Evolutionary conservation across 2,113 vertebrate genomes (phyloP).

Genomic region (Crotalus horridus): DNA sequence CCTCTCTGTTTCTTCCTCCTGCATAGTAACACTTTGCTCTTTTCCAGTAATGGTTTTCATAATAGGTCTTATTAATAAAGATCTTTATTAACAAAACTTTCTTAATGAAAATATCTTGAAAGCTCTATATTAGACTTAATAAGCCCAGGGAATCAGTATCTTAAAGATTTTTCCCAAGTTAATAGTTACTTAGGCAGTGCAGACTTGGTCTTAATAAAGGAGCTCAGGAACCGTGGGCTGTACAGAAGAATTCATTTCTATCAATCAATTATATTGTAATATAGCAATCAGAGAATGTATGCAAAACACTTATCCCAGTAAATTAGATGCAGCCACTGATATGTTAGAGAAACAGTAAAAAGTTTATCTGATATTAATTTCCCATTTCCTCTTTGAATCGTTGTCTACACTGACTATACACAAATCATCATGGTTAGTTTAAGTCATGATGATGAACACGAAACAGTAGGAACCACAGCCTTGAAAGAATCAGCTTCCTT

Average conservation of each 20-base stretch:
- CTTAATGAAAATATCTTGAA: slow-evolving; percentile 6
- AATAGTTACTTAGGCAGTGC: neutral
- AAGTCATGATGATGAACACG: neutral
- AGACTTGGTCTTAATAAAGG: neutral
- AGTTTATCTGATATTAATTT: neutral
- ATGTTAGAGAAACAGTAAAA: neutral
- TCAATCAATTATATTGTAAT: neutral
- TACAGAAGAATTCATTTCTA: neutral
- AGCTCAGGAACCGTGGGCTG: neutral
- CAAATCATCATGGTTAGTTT: neutral
- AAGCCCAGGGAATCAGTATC: neutral
- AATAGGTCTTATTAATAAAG: slow-evolving; percentile 1
- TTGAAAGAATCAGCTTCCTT: neutral
- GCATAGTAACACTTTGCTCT: slow-evolving; percentile 22
- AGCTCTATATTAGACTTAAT: slow-evolving; percentile 27
- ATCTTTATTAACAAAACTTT: neutral
- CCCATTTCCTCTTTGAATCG: neutral
- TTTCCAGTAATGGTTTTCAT: slow-evolving; percentile 27
- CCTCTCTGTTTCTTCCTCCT: neutral
- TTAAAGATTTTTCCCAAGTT: neutral
- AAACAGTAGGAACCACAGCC: neutral
- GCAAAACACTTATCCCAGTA: neutral
- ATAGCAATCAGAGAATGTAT: neutral
- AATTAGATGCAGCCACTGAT: neutral
- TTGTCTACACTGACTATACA: neutral